phyloP scores from a whole-genome alignment of 2,888 invertebrate genomes.

The Deilephila elpenor region DNA sequence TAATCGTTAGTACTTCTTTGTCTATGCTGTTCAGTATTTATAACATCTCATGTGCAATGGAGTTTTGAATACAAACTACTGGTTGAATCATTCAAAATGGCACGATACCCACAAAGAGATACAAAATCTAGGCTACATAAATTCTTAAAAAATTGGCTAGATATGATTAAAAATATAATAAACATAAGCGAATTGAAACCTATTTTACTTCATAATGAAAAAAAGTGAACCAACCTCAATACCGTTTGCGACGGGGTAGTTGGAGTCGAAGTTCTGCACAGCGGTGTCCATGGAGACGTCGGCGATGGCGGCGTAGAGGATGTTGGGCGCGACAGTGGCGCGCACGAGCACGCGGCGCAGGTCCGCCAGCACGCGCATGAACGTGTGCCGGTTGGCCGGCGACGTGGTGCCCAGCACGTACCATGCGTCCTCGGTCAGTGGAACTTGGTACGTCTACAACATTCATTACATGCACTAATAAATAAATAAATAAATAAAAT shows the following conservation, averaged over 20 bases:
- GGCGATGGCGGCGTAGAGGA: slow-evolving; percentile 88
- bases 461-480: neutral
- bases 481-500: too few species aligned
- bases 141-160: too few species aligned
- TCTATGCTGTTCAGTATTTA: too few species aligned
- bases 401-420: slow-evolving; percentile 57
- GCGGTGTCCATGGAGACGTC: slow-evolving; percentile 95
- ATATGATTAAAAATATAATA: too few species aligned
- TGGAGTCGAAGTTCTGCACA: slow-evolving; percentile 85
- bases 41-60: too few species aligned
- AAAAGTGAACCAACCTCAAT: slow-evolving; percentile 87
- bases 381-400: slow-evolving; percentile 88
- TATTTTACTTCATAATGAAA: neutral
- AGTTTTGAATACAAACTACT: too few species aligned
- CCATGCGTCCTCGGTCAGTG: slow-evolving; percentile 88
- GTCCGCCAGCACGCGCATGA: slow-evolving; percentile 93
- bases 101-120: too few species aligned
- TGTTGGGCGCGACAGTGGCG: slow-evolving; percentile 86
- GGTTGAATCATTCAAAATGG: too few species aligned
- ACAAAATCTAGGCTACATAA: too few species aligned
- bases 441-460: slow-evolving; percentile 85
- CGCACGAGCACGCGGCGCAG: slow-evolving; percentile 93
- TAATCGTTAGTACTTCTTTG: too few species aligned
- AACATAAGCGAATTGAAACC: neutral
- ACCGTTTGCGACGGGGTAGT: slow-evolving; percentile 87